Conservation (phyloP, 2,797 vertebrate genomes). For the Setipinna tenuifilis region DNA sequence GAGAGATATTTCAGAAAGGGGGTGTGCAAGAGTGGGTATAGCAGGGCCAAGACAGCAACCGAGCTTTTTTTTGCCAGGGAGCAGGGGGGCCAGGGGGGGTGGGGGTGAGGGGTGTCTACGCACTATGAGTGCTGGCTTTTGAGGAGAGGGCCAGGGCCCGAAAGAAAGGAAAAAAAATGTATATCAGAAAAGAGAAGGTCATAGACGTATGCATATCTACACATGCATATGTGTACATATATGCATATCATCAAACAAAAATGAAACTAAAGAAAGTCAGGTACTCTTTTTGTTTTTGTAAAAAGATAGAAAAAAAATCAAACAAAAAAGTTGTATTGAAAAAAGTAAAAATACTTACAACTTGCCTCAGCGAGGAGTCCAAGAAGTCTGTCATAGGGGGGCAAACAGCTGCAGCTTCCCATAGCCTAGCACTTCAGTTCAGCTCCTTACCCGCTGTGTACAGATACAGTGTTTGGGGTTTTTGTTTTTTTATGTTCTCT, state of each 20-base stretch:
- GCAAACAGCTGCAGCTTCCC: constrained; percentile 73
- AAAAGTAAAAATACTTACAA: constrained; percentile 86
- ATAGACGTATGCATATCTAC: constrained; percentile 73
- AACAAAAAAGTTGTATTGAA: constrained; percentile 69
- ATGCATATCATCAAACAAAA: constrained; percentile 67
- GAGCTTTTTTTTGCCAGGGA: constrained; percentile 50
- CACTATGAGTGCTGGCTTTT: constrained; percentile 96
- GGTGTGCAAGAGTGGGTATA: not conserved
- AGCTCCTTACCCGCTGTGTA: constrained; percentile 91
- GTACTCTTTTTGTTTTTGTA: constrained; percentile 77
- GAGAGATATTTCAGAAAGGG: constrained; percentile 73
- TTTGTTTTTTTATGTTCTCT: constrained; percentile 70
- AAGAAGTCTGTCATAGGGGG: constrained; percentile 56
- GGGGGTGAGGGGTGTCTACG: constrained; percentile 83
- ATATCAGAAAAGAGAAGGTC: constrained; percentile 57
- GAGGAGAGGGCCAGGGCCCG: constrained; percentile 45
- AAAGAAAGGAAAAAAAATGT: not conserved
- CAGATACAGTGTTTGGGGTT: constrained; percentile 79
- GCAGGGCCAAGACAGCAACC: not conserved
- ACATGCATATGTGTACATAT: constrained; percentile 75
- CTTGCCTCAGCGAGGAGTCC: constrained; percentile 89
- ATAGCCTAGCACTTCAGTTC: constrained; percentile 94
- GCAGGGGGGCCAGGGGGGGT: constrained; percentile 52
- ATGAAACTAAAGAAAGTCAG: constrained; percentile 75
- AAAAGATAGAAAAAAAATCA: constrained; percentile 23